Evolutionary conservation across 2,113 vertebrate genomes (phyloP).

Genomic region (Castor canadensis): DNA sequence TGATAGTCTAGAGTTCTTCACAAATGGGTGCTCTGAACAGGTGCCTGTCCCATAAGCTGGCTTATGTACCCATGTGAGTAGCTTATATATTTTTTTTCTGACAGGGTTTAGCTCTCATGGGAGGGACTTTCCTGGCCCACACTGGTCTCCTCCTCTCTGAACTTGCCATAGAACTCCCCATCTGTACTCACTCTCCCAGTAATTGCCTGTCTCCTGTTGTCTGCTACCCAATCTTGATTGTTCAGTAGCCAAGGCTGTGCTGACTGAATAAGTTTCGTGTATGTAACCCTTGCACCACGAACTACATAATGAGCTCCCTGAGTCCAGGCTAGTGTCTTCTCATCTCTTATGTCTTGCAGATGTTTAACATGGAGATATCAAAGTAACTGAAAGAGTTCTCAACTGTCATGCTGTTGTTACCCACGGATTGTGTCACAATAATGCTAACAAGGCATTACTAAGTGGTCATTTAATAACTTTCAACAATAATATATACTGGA

Average conservation of each 20-base stretch:
- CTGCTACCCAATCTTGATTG: background rate
- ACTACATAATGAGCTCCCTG: background rate
- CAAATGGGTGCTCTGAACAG: background rate
- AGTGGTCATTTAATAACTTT: background rate
- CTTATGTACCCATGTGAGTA: background rate
- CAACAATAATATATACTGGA: background rate
- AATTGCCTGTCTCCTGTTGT: background rate
- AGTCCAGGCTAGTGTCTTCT: background rate
- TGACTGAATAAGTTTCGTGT: background rate
- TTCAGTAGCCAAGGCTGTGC: background rate
- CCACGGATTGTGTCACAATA: background rate
- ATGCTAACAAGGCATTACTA: background rate
- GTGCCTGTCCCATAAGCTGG: background rate
- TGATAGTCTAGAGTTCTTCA: background rate
- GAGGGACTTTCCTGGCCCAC: background rate
- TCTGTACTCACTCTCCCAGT: background rate
- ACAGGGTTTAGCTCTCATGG: background rate
- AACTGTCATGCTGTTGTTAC: background rate
- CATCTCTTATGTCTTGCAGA: background rate
- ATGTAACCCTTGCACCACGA: background rate
- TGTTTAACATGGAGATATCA: background rate
- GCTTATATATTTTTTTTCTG: background rate
- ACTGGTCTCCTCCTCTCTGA: background rate
- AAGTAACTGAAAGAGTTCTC: background rate
- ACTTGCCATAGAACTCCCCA: background rate